Conservation (phyloP, 2,113 vertebrate genomes). For the Helogale parvula region DNA sequence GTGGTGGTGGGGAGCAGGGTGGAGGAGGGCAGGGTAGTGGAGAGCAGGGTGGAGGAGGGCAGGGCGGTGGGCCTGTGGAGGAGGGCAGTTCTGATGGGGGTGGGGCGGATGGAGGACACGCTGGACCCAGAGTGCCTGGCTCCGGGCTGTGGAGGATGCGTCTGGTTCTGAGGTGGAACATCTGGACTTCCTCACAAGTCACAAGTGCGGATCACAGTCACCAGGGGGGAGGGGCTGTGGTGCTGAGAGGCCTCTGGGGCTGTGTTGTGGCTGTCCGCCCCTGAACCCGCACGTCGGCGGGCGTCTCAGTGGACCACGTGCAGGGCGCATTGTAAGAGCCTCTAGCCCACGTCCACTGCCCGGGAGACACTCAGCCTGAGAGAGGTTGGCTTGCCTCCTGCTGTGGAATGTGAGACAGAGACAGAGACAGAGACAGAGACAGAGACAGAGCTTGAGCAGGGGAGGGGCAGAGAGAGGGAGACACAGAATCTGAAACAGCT, state of each 20-base stretch:
- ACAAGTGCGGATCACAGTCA: background rate
- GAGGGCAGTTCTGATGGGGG: background rate
- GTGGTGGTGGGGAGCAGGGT: too few species aligned
- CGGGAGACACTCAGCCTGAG: too few species aligned
- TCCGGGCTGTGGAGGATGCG: background rate
- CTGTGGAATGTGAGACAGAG: too few species aligned
- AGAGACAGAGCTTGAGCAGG: too few species aligned
- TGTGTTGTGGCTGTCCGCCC: background rate
- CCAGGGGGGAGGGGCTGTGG: too few species aligned
- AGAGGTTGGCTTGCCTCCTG: too few species aligned
- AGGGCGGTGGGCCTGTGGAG: background rate
- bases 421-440: too few species aligned
- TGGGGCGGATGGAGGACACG: background rate
- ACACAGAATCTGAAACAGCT: too few species aligned
- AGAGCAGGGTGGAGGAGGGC: background rate
- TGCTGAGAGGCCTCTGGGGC: accelerated
- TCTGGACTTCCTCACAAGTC: background rate
- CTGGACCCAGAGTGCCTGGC: background rate
- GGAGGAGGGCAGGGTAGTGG: too few species aligned
- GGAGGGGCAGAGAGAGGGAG: too few species aligned
- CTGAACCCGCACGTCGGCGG: background rate
- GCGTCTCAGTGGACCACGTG: background rate
- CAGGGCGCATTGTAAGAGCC: background rate
- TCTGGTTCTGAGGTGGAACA: background rate
- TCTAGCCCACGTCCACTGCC: too few species aligned